These are phyloP conservation scores for Andrena camellia DNA, from an alignment of 2,888 invertebrate genomes.

Conservation along the genomic window DNA sequence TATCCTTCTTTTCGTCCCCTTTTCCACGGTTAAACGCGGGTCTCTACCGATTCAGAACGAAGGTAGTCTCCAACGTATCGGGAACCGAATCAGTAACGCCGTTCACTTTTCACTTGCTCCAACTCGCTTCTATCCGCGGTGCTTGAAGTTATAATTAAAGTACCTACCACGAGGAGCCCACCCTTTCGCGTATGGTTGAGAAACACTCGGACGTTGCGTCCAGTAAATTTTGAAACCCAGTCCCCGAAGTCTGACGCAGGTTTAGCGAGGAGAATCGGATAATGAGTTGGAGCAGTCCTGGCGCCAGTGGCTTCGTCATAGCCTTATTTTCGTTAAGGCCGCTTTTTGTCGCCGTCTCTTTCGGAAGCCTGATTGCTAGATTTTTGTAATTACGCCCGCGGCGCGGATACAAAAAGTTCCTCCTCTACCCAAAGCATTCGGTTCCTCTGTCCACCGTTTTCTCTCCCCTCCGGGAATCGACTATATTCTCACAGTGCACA, in stretches of 20 bases:
- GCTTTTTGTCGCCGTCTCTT: slow-evolving; percentile 67
- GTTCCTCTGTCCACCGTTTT: background rate
- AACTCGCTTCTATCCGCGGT: background rate
- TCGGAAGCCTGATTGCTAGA: slow-evolving; percentile 43
- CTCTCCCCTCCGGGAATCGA: background rate
- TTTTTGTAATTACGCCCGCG: slow-evolving; percentile 50
- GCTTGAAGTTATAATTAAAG: background rate
- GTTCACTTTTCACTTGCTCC: background rate
- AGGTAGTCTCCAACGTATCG: background rate
- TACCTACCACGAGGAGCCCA: background rate
- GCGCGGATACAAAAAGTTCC: background rate
- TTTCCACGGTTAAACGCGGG: slow-evolving; percentile 54
- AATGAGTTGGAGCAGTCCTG: slow-evolving; percentile 81
- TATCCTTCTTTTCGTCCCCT: slow-evolving; percentile 60
- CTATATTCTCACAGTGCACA: background rate
- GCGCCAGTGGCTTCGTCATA: slow-evolving; percentile 82
- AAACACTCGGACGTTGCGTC: background rate
- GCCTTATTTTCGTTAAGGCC: slow-evolving; percentile 76
- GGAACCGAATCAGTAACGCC: slow-evolving; percentile 13
- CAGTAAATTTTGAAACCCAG: slow-evolving; percentile 48
- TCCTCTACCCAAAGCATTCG: background rate
- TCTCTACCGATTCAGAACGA: background rate
- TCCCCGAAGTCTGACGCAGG: slow-evolving; percentile 64
- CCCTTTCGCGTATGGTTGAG: background rate
- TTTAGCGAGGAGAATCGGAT: slow-evolving; percentile 81